Evolutionary conservation across 30 jellyfish, hydroid and myxozoan genomes (phyloP).

Genomic region (Clytia hemisphaerica): DNA sequence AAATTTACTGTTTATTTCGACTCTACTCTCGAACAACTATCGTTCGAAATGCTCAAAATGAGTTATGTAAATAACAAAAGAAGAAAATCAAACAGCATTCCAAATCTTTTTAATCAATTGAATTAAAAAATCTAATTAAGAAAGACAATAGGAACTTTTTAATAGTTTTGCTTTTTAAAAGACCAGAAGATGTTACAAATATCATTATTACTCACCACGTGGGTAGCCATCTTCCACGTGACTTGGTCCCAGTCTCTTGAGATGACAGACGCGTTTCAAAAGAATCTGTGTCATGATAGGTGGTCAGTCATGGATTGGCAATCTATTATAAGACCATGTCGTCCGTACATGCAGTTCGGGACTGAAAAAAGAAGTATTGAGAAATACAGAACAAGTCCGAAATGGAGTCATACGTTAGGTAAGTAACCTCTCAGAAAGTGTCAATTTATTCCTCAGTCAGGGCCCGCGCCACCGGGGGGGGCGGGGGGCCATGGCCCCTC

Average conservation of each 20-base stretch:
- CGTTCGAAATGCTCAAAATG: too few relatives aligned
- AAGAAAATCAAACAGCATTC: too few relatives aligned
- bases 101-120: too few relatives aligned
- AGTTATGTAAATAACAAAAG: too few relatives aligned
- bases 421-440: too few relatives aligned
- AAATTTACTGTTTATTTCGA: too few relatives aligned
- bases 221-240: not conserved
- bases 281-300: conserved; percentile 74
- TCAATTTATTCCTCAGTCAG: too few relatives aligned
- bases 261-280: conserved; percentile 71
- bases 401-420: conserved; percentile 70
- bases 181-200: not conserved
- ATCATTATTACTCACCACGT: not conserved
- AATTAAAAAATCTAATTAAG: too few relatives aligned
- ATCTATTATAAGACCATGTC: conserved; percentile 73
- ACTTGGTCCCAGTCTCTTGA: conserved; percentile 20
- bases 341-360: conserved; percentile 58
- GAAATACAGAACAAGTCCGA: conserved; percentile 67
- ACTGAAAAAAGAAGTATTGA: conserved; percentile 48
- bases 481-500: too few relatives aligned
- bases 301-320: conserved; percentile 98
- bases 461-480: too few relatives aligned
- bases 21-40: too few relatives aligned
- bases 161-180: not conserved
- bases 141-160: not conserved